These are phyloP conservation scores for Pectinophora gossypiella DNA, from an alignment of 1,140 invertebrate genomes.

Conservation along the genomic window DNA sequence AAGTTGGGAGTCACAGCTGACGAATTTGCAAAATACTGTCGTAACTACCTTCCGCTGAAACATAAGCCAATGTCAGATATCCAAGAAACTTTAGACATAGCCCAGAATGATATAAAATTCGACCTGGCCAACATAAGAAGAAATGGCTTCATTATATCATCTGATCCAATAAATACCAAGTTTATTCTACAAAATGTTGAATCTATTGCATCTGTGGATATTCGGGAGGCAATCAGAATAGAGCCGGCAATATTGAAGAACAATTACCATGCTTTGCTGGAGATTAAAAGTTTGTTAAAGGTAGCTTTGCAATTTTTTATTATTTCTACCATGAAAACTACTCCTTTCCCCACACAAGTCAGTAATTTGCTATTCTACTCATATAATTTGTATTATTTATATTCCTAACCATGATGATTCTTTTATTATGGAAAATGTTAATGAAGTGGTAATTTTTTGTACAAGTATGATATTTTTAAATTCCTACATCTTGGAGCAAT, in stretches of 20 bases:
- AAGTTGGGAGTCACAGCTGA: conserved; percentile 60
- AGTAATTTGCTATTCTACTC: too few relatives aligned
- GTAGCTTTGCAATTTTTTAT: conserved; percentile 20
- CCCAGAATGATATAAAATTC: conserved; percentile 68
- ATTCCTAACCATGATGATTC: too few relatives aligned
- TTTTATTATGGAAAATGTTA: too few relatives aligned
- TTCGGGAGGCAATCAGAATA: conserved; percentile 64
- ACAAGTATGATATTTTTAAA: too few relatives aligned
- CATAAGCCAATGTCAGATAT: conserved; percentile 75
- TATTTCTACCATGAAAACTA: too few relatives aligned
- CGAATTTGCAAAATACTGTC: conserved; percentile 69
- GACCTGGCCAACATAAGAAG: conserved; percentile 61
- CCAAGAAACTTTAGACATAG: conserved; percentile 63
- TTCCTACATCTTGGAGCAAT: too few relatives aligned
- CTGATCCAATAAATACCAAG: conserved; percentile 72
- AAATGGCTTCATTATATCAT: conserved; percentile 74
- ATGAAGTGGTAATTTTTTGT: too few relatives aligned
- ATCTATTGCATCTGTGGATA: conserved; percentile 67
- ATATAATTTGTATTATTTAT: too few relatives aligned
- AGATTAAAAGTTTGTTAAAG: conserved; percentile 68
- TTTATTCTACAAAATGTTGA: conserved; percentile 73
- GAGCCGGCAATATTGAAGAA: conserved; percentile 76
- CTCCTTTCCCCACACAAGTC: too few relatives aligned
- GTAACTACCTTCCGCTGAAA: conserved; percentile 68
- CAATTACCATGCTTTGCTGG: conserved; percentile 63